phyloP scores from a whole-genome alignment of 2,797 vertebrate species.

The Dermochelys coriacea region DNA sequence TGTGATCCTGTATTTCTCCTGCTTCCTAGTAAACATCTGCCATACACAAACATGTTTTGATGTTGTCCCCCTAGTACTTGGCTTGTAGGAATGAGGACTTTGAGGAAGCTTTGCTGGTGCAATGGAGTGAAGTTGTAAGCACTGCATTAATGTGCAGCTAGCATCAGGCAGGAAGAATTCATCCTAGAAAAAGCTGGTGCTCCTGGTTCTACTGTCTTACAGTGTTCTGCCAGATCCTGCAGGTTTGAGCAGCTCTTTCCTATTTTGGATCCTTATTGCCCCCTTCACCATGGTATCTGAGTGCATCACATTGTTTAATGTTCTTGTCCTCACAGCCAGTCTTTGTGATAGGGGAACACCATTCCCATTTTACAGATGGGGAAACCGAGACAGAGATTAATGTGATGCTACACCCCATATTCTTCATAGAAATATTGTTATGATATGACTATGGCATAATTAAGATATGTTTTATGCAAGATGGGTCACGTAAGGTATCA shows the following conservation, averaged over 20 bases:
- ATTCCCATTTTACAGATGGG: not conserved
- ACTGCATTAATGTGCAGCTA: not conserved
- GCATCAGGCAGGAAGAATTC: not conserved
- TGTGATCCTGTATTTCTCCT: not conserved
- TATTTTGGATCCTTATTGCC: not conserved
- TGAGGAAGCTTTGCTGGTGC: not conserved
- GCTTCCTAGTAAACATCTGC: not conserved
- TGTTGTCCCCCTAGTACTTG: not conserved
- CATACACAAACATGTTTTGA: not conserved
- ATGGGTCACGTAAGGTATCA: too few species aligned
- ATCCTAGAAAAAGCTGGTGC: not conserved
- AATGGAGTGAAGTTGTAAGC: not conserved
- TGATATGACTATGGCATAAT: too few species aligned
- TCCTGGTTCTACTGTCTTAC: not conserved
- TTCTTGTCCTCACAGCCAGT: not conserved
- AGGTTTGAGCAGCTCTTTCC: too few species aligned
- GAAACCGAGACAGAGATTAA: not conserved
- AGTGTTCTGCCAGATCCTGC: not conserved
- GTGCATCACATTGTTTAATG: not conserved
- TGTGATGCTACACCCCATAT: too few species aligned
- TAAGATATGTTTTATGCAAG: too few species aligned
- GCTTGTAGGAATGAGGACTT: not conserved
- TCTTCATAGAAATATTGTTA: too few species aligned
- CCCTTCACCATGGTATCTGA: not conserved
- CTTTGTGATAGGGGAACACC: fast-evolving